Base-by-base conservation (phyloP, 2,113 vertebrate species). In the Perccottus glenii region DNA sequence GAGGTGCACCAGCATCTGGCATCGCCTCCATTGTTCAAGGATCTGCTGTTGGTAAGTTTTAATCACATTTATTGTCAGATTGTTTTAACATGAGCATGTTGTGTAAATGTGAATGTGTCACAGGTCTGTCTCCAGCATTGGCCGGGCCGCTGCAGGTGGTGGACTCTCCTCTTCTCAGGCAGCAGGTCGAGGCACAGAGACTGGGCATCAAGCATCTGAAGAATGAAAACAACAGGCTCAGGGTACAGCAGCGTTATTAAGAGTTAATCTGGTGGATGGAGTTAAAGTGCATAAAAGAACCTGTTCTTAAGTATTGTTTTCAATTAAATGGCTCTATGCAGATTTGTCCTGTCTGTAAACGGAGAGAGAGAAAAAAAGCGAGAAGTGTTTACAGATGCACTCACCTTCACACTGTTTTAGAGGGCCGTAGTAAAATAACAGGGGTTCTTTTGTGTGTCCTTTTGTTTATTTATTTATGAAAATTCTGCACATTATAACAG, bases 11-110 rank as follows among this genome's bases (percentile, higher is more conserved):
- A 0, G 85, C 93, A 40, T 93, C 96, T 0, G 95, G 95, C 6
- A 96, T 98, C 0, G 94, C 95, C 19, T 95, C 96, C 42, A 89
- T 97, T 1, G 94, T 98, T 63, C 95, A 96, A 0, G 95, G 95
- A 76, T 94, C 96, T 2, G 85, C 93, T 0, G 93, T 93, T 75
- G 96, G 96, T 96, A 64, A 60, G 89, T 27, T 7, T 4, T 27
- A 15, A 5, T 2, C 3, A 32, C 6, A 5, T 60, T 42, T 38
- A 3, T 36, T 11, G 4, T 55, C 6, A 4, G 35, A 6, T 5
- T 55, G 27, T 14, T 5, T 50, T 50, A 8, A 5, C n/a, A 50
- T 12, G n/a, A 9, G 48, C n/a, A 5, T 6, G 12, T 50, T 7
- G 48, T 50, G 4, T 16, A 10, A 11, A 11, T 32, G 10, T 33